Evolutionary conservation across 1,140 invertebrate genomes (phyloP).

Genomic region (Zaprionus taronus): DNA sequence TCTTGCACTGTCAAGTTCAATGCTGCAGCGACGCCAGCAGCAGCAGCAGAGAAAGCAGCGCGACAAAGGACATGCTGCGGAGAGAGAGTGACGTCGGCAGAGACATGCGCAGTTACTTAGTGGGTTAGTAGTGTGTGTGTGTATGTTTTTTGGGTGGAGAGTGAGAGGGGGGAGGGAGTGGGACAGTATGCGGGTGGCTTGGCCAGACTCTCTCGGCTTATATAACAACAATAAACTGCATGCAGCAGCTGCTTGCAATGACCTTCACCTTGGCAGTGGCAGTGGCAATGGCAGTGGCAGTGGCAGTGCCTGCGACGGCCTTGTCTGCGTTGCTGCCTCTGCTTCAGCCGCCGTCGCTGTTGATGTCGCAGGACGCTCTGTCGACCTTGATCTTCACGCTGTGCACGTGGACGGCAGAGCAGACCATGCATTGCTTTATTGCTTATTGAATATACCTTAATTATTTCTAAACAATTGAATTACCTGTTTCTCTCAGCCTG

Average conservation of each 20-base stretch:
- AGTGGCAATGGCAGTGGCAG: conserved; percentile 55
- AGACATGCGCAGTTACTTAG: conserved; percentile 69
- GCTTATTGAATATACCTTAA: background rate
- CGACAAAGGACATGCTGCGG: conserved; percentile 43
- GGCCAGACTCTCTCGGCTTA: conserved; percentile 55
- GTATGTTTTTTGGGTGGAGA: background rate
- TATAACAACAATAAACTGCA: conserved; percentile 75
- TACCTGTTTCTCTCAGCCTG: conserved; percentile 41
- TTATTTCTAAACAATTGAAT: conserved; percentile 29
- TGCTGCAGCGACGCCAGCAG: conserved; percentile 42
- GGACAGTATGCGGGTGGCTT: conserved; percentile 5
- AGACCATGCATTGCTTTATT: background rate
- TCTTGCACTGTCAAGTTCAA: conserved; percentile 69
- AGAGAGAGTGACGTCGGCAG: conserved; percentile 43
- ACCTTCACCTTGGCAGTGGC: conserved; percentile 77
- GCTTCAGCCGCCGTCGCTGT: background rate
- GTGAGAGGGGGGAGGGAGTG: too few relatives aligned
- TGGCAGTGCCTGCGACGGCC: conserved; percentile 33
- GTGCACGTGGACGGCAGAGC: conserved; percentile 31
- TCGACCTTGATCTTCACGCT: conserved; percentile 70
- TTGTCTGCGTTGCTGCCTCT: conserved; percentile 17
- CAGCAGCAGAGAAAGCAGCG: conserved; percentile 55
- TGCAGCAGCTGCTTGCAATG: conserved; percentile 61
- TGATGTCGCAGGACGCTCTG: background rate
- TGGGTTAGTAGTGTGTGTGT: conserved; percentile 49